Evolutionary conservation across 2,797 vertebrate genomes (phyloP), one percentile per base, ranked within the genome.

Genomic region (Lagocephalus sceleratus): DNA sequence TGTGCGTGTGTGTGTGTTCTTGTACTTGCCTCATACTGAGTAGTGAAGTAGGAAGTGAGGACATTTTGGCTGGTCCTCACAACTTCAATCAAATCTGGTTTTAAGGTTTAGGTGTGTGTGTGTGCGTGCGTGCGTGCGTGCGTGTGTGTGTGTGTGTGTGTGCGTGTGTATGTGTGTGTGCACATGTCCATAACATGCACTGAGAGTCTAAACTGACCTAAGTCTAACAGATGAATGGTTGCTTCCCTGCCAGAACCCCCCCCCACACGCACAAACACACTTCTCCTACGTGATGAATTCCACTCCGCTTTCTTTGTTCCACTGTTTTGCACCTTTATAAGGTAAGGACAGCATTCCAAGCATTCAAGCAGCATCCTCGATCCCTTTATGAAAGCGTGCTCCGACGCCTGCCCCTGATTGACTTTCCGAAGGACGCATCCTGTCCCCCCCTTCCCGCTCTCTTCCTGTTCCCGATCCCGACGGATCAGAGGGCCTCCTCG

Each of bases 341-440:
- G 64, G 61, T 67, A 51, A 68, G 45, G 19, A 50, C 71, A 7
- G 60, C 83, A 89, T 89, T 87, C 87, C 74, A 60, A 19, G 71
- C 84, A 87, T 81, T 79, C 81, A 65, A 20, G 60, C 64, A 11
- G 39, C 60, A 73, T 84, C 83, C 84, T 78, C 44, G 20, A 56
- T 68, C 54, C 59, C 71, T 78, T 66, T 56, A 60, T 74, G 72
- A 76, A 84, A 73, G 77, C 55, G 51, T 71, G 64, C 56, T 57
- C 63, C 17, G 78, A 81, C 44, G 67, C 66, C 77, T 75, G 68
- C 54, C 67, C 63, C 67, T 82, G 83, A 84, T 81, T 80, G 75
- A 75, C 75, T 85, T 87, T 86, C 85, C 76, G 41, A 75, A 55
- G 19, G 59, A 78, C 73, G 57, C 85, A 85, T 89, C 87, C 89